These are phyloP conservation scores for Cataglyphis hispanica DNA, from an alignment of 1,140 invertebrate genomes.

Conservation along the genomic window DNA sequence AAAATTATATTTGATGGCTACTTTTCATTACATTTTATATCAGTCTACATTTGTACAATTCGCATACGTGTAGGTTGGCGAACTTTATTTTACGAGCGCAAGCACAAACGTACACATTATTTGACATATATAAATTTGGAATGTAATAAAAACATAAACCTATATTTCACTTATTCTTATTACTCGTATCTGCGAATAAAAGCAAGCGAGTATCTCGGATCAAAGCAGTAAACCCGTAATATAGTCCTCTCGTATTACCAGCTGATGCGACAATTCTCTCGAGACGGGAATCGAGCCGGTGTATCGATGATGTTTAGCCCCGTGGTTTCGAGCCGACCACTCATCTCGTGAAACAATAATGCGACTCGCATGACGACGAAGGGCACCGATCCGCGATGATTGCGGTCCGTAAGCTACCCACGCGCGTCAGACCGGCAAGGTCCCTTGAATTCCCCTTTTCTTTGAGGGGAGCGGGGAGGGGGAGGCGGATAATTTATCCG, in stretches of 20 bases:
- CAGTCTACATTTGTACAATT: not conserved
- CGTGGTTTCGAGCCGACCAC: constrained; percentile 22
- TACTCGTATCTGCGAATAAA: not conserved
- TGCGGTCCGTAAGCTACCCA: constrained; percentile 47
- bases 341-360: constrained; percentile 57
- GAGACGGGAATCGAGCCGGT: constrained; percentile 34
- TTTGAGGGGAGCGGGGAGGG: not conserved
- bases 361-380: constrained; percentile 28
- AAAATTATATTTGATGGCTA: not conserved
- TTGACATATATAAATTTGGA: not conserved
- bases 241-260: constrained; percentile 1
- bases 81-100: not conserved
- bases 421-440: constrained; percentile 38
- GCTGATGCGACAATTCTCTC: constrained; percentile 31
- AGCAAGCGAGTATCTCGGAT: not conserved
- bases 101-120: not conserved
- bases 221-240: not conserved
- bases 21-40: not conserved
- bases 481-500: constrained; percentile 62
- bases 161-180: constrained; percentile 18
- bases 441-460: constrained; percentile 16
- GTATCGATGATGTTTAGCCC: constrained; percentile 43
- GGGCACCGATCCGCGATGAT: constrained; percentile 33
- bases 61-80: not conserved
- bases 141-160: not conserved